These are phyloP conservation scores for Poeciliopsis turneri DNA, from an alignment of 2,797 vertebrate genomes.

Conservation along the genomic window DNA sequence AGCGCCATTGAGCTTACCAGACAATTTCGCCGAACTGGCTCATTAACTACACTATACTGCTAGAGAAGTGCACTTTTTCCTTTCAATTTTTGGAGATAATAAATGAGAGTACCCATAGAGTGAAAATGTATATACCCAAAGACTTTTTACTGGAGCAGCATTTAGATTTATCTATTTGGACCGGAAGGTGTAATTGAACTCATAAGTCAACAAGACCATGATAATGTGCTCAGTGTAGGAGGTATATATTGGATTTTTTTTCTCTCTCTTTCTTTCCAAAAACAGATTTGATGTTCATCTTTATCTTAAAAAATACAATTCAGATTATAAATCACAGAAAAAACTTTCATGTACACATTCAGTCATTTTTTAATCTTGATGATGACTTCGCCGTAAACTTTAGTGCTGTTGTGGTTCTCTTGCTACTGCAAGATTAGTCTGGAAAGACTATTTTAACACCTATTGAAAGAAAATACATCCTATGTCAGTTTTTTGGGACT, in stretches of 20 bases:
- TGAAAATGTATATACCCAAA: slow-evolving; percentile 48
- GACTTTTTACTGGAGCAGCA: slow-evolving; percentile 39
- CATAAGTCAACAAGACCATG: slow-evolving; percentile 47
- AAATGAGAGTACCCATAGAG: slow-evolving; percentile 32
- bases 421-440: neutral
- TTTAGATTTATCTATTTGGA: slow-evolving; percentile 52
- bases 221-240: slow-evolving; percentile 23
- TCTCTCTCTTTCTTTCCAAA: neutral
- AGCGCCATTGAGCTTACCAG: slow-evolving; percentile 11
- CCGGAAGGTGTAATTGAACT: slow-evolving; percentile 59
- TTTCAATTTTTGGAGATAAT: slow-evolving; percentile 47
- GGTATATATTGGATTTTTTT: slow-evolving; percentile 28
- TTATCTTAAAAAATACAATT: slow-evolving; percentile 24
- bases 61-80: slow-evolving; percentile 38
- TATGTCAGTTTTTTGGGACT: neutral
- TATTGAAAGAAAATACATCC: neutral
- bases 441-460: neutral
- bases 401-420: neutral
- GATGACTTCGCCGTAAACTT: slow-evolving; percentile 4
- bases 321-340: slow-evolving; percentile 20
- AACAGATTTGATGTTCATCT: slow-evolving; percentile 28
- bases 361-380: slow-evolving; percentile 8
- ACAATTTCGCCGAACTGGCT: slow-evolving; percentile 10
- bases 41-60: slow-evolving; percentile 33
- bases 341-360: slow-evolving; percentile 7